These are phyloP conservation scores for Zosterops japonicus DNA, from an alignment of 2,113 vertebrate genomes.

Conservation along the genomic window DNA sequence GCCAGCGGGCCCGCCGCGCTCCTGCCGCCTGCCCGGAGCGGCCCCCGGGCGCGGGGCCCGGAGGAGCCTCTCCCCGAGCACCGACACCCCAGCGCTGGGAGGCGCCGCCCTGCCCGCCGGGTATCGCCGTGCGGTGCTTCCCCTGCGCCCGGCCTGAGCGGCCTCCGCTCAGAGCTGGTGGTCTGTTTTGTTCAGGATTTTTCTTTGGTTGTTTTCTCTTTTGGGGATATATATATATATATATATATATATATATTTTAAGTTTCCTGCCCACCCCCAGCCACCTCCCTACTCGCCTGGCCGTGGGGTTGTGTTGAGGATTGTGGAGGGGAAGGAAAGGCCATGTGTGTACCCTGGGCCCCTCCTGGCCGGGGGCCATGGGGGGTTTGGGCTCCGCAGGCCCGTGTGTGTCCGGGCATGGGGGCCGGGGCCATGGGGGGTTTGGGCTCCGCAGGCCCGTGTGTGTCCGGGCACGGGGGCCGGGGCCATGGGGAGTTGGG, in stretches of 20 bases:
- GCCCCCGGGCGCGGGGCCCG: not conserved
- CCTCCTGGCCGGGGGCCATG: not conserved
- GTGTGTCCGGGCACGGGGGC: rapidly evolving
- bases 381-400: rapidly evolving
- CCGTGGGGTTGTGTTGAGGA: rapidly evolving
- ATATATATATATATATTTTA: too few relatives aligned
- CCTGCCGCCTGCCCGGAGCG: not conserved
- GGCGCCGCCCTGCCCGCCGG: not conserved
- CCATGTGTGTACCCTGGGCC: not conserved
- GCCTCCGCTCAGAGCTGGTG: not conserved
- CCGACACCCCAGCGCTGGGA: not conserved
- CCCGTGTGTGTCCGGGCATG: rapidly evolving
- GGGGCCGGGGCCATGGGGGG: not conserved
- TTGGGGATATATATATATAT: too few relatives aligned
- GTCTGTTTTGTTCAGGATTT: not conserved
- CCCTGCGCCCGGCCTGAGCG: not conserved
- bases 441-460: rapidly evolving
- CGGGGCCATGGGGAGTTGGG: rapidly evolving
- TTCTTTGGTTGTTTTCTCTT: too few relatives aligned
- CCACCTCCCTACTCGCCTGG: rapidly evolving
- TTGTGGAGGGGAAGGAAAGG: not conserved
- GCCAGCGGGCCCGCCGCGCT: not conserved
- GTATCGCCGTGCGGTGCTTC: not conserved
- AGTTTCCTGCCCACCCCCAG: not conserved
- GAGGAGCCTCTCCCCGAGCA: not conserved